These are phyloP conservation scores for Vireo altiloquus DNA, from an alignment of 2,113 vertebrate genomes.

Conservation along the genomic window DNA sequence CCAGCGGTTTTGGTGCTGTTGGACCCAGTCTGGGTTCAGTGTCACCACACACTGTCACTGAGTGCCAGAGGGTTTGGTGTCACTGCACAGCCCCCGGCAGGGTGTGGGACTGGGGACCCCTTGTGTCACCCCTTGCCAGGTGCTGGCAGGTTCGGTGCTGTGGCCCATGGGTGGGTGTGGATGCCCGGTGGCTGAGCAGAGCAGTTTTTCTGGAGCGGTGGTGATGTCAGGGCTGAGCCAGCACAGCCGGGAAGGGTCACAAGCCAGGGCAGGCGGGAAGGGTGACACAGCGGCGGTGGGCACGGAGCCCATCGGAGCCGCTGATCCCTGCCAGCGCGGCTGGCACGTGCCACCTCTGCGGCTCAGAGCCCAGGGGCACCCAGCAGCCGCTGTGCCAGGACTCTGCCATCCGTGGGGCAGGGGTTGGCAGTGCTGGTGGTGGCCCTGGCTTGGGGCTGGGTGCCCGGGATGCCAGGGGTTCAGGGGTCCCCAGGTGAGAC, in stretches of 20 bases:
- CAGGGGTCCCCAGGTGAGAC: too few relatives aligned
- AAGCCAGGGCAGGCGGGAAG: not conserved
- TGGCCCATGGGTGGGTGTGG: not conserved
- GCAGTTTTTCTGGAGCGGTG: not conserved
- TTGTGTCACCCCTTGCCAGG: not conserved
- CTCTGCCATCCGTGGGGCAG: not conserved
- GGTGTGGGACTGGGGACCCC: not conserved
- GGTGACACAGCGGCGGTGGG: not conserved
- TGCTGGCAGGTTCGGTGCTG: not conserved
- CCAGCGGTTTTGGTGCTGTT: not conserved
- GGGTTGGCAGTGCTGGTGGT: not conserved
- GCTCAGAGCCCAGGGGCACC: not conserved
- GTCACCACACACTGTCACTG: not conserved
- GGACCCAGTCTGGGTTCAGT: not conserved
- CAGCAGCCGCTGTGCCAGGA: fast-evolving
- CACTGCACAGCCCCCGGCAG: not conserved
- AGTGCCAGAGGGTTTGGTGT: not conserved
- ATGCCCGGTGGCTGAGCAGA: not conserved
- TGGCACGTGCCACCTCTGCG: not conserved
- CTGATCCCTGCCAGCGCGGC: not conserved
- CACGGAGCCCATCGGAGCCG: not conserved
- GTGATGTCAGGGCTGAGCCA: not conserved
- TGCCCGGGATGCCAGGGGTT: fast-evolving
- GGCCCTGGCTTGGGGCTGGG: too few relatives aligned
- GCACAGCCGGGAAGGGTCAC: not conserved